Evolutionary conservation across 2,888 invertebrate species (phyloP).

Genomic region (Ennomos erosarius): DNA sequence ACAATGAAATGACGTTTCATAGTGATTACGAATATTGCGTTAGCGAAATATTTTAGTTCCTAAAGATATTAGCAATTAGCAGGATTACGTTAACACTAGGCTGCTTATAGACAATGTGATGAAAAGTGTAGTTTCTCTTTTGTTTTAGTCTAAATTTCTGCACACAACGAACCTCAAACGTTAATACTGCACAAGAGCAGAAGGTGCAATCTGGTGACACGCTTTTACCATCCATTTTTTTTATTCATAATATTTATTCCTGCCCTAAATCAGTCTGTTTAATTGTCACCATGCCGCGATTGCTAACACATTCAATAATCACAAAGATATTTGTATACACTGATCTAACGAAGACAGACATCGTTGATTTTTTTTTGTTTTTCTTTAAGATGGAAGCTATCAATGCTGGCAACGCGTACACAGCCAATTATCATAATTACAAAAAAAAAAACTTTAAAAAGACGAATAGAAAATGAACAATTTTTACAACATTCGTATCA

Average conservation of each 20-base stretch:
- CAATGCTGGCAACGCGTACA: slow-evolving; percentile 19
- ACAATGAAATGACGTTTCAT: too few species aligned
- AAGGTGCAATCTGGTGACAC: slow-evolving; percentile 52
- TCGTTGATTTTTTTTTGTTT: slow-evolving; percentile 64
- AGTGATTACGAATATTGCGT: too few species aligned
- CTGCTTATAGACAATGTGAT: too few species aligned
- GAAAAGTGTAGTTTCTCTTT: not conserved
- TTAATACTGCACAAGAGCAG: slow-evolving; percentile 70
- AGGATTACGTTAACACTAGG: too few species aligned
- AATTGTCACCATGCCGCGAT: slow-evolving; percentile 62
- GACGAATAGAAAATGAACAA: too few species aligned
- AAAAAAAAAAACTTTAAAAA: too few species aligned
- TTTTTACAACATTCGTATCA: too few species aligned
- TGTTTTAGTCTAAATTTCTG: slow-evolving; percentile 22
- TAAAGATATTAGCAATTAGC: too few species aligned
- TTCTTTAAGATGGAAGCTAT: slow-evolving; percentile 26
- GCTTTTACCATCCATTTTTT: slow-evolving; percentile 44
- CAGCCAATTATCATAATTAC: not conserved
- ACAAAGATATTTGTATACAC: slow-evolving; percentile 78
- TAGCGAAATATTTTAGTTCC: too few species aligned
- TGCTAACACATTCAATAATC: slow-evolving; percentile 64
- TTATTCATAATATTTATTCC: slow-evolving; percentile 49
- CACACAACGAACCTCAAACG: slow-evolving; percentile 59
- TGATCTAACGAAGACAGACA: slow-evolving; percentile 74
- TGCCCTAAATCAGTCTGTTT: slow-evolving; percentile 77